phyloP scores from a whole-genome alignment of 1,140 invertebrate species.

The Pseudomyrmex dendroicus region DNA sequence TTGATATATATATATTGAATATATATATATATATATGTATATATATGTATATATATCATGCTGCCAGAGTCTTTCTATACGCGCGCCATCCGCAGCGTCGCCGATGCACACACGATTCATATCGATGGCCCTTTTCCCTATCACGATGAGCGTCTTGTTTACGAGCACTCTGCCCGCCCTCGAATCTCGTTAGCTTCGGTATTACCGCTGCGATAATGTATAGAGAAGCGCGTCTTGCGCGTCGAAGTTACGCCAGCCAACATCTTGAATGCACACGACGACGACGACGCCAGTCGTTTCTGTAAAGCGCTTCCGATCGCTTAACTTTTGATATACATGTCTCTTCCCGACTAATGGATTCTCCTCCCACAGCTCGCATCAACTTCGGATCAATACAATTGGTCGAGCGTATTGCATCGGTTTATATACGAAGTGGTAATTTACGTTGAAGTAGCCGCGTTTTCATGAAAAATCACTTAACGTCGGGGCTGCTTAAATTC shows the following conservation, averaged over 20 bases:
- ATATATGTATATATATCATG: neutral
- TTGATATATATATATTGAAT: no score
- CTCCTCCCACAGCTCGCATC: neutral
- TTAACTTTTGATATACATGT: slow-evolving; percentile 43
- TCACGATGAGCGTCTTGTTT: slow-evolving; percentile 44
- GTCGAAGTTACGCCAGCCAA: slow-evolving; percentile 23
- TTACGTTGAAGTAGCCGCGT: neutral
- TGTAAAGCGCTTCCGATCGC: slow-evolving; percentile 29
- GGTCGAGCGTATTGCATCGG: neutral
- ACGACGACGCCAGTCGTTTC: no score
- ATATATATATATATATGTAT: no score
- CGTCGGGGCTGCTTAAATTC: neutral
- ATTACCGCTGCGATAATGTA: slow-evolving; percentile 46
- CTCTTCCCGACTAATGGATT: slow-evolving; percentile 46
- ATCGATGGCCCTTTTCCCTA: slow-evolving; percentile 16
- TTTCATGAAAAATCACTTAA: slow-evolving; percentile 6
- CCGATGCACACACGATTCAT: slow-evolving; percentile 16
- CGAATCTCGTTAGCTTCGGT: slow-evolving; percentile 41
- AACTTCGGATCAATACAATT: slow-evolving; percentile 15
- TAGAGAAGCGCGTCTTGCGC: slow-evolving; percentile 22
- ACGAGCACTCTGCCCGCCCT: slow-evolving; percentile 35
- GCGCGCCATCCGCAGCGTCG: neutral
- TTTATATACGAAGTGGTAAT: neutral
- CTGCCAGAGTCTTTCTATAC: neutral
- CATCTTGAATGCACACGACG: slow-evolving; percentile 1